Base-by-base conservation (phyloP, 2,113 vertebrate genomes). In the sheep (Ovis aries) region DNA sequence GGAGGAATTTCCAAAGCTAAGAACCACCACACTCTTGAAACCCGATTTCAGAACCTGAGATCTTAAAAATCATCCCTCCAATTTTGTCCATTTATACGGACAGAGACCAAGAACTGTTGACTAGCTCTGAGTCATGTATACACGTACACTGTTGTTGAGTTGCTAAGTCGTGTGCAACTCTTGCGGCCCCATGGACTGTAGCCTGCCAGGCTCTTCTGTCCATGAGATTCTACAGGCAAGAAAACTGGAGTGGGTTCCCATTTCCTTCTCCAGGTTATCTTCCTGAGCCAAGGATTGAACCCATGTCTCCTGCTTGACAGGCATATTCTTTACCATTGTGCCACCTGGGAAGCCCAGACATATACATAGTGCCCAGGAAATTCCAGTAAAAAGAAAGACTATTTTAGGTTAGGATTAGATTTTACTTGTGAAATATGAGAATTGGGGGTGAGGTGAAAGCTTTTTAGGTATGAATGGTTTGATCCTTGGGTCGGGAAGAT, bases 1-100 rank as follows among this genome's bases (percentile, higher is more conserved):
- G 98, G 98, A 91, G 97, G 45, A 93, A 93, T 98, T 96, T 98
- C 67, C 98, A 97, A 96, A 98, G 96, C 91, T 97, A 97, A 97
- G 64, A 88, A 40, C 8, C 10, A 29, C 14, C 15, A 4, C 16
- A 2, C 3, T 27, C 3, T 57, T 16, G 36, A 82, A 84, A 53
- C 9, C 52, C 3, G 7, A 4, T 11, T 14, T 89, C 67, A 62
- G 59, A 92, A 78, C 14, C 29, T 0, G 14, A 85, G 25, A 14
- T 64, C 9, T 52, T 40, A 16, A 93, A 84, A 64, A 40, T 27
- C 4, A 62, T 19, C 0, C 1, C 27, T 43, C 12, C 31, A 33
- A 13, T 29, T 53, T 71, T 87, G 25, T 53, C 62, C 7, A 0
- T 88, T 82, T 48, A 48, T 55, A 43, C 13, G 7, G 43, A 80